These are phyloP conservation scores for Sceliomorpha sp. DNA, from an alignment of 2,888 invertebrate species.

Conservation along the genomic window DNA sequence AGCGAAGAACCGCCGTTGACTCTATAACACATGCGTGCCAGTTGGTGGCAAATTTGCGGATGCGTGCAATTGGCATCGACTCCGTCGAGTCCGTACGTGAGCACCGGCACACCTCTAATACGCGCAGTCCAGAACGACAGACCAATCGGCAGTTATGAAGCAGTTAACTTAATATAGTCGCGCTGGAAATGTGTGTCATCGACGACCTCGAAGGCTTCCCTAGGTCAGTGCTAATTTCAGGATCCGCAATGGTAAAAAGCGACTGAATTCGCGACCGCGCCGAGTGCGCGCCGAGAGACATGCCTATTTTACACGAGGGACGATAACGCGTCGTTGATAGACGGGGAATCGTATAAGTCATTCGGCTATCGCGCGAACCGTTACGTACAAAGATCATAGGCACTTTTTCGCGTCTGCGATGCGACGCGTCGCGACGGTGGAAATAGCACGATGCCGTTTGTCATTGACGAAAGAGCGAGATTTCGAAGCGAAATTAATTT, in stretches of 20 bases:
- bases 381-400: slow-evolving; percentile 16
- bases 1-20: slow-evolving; percentile 66
- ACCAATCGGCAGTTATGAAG: slow-evolving; percentile 74
- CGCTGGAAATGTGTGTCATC: slow-evolving; percentile 73
- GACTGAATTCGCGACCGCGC: slow-evolving; percentile 28
- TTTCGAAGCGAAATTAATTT: too few relatives aligned
- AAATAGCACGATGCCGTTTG: too few relatives aligned
- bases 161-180: slow-evolving; percentile 74
- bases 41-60: slow-evolving; percentile 79
- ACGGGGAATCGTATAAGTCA: slow-evolving; percentile 35
- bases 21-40: slow-evolving; percentile 76
- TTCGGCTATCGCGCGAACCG: slow-evolving; percentile 39
- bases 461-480: too few relatives aligned
- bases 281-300: slow-evolving; percentile 23
- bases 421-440: slow-evolving; percentile 28
- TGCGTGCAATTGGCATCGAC: slow-evolving; percentile 78
- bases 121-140: slow-evolving; percentile 29
- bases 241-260: slow-evolving; percentile 26
- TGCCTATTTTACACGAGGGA: slow-evolving; percentile 7
- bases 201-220: slow-evolving; percentile 75
- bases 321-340: slow-evolving; percentile 40
- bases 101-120: slow-evolving; percentile 39
- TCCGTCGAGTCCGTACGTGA: slow-evolving; percentile 47
- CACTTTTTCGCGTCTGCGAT: slow-evolving; percentile 35
- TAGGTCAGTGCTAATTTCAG: slow-evolving; percentile 76